Evolutionary conservation across 2,888 invertebrate species (phyloP), one percentile per base, ranked within the genome.

Genomic region (Drosophila kanekoi): DNA sequence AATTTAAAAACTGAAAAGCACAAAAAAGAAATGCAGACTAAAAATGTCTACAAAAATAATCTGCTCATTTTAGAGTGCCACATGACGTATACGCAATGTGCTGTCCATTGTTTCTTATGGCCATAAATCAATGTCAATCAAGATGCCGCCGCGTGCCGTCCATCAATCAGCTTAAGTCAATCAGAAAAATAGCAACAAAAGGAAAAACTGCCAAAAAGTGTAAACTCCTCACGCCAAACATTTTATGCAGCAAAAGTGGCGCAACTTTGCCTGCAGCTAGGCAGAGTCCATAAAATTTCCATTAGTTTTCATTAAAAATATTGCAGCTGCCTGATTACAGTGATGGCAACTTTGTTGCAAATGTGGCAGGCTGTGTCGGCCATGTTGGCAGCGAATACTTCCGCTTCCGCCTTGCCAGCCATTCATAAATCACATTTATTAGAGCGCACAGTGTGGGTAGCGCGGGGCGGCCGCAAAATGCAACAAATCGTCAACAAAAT

Each of bases 61-160:
- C 35, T 4, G 3, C 28, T 28, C n/a, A 45, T 53, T 66, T 57
- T 1, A 3, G 32, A 40, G 56, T 44, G 47, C 38, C 66, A 69
- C 56, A 41, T 44, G 64, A 38, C 63, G 77, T 71, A 74, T 70
- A 37, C 65, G 69, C 54, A 77, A 86, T 69, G 64, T 83, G 77
- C 33, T 56, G 37, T 32, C 47, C 68, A 40, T 44, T 76, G 72
- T 62, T 65, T 53, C 64, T 68, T 35, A 45, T 44, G 79, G 61
- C 67, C 71, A 87, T 85, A 85, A 87, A 87, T 85, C 84, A 85
- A 59, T 85, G 84, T 85, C 87, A 80, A 78, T 73, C 82, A 73
- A 65, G 62, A 38, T 32, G 59, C 57, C 48, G 47, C 47, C 64
- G 61, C 48, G 32, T 44, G 49, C 59, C 57, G 49, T 49, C 69